Percentiles rank a stretch among this genome's conserved stretches.
Conservation (phyloP, 2,113 vertebrate genomes). For the Stegostoma tigrinum region DNA sequence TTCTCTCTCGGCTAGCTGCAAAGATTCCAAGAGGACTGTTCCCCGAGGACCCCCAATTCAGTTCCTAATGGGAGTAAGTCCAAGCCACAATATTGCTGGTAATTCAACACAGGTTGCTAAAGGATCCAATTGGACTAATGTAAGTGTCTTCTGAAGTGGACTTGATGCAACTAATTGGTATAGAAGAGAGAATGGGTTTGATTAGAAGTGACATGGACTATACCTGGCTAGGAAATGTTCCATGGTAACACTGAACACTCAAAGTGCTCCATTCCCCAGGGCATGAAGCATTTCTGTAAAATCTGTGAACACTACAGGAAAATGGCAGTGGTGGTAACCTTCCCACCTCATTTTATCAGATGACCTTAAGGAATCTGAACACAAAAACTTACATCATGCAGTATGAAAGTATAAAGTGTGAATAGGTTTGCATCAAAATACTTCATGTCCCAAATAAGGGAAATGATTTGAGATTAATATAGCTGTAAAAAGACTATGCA, state of each 20-base stretch:
- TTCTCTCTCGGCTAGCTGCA: neutral
- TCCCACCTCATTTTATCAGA: neutral
- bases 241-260: neutral
- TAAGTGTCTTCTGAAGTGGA: neutral
- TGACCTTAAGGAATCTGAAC: neutral
- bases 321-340: neutral
- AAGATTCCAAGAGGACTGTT: neutral
- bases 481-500: neutral
- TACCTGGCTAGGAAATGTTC: neutral
- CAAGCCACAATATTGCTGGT: neutral
- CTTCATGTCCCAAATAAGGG: neutral
- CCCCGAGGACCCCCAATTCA: neutral
- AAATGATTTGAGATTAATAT: neutral
- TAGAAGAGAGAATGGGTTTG: neutral
- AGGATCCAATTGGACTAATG: neutral
- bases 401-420: neutral
- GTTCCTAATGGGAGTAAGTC: neutral
- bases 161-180: neutral
- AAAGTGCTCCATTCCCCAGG: neutral
- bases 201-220: neutral
- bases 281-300: neutral
- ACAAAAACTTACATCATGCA: neutral
- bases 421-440: neutral
- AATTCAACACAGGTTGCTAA: neutral
- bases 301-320: neutral